phyloP scores from a whole-genome alignment of 2,888 invertebrate genomes.

The Hecatera dysodea region DNA sequence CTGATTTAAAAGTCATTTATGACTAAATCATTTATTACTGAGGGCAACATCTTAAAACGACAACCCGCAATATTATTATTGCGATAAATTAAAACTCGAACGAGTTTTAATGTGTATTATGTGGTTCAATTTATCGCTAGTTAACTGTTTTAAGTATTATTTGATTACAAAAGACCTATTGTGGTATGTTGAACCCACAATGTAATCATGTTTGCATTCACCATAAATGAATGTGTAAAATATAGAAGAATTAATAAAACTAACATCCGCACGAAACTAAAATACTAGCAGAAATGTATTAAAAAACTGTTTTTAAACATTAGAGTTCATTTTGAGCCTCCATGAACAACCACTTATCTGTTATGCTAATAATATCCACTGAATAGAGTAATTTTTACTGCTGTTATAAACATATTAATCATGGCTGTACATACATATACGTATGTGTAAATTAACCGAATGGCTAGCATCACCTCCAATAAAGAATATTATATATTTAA shows the following conservation, averaged over 20 bases:
- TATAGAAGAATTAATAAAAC: slow-evolving; percentile 13
- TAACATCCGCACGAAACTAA: slow-evolving; percentile 9
- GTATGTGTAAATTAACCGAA: slow-evolving; percentile 35
- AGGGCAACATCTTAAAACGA: background rate
- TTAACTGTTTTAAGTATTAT: too few species aligned
- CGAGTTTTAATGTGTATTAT: too few species aligned
- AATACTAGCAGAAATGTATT: slow-evolving; percentile 27
- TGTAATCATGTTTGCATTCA: background rate
- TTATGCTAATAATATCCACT: slow-evolving; percentile 17
- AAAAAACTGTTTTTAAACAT: slow-evolving; percentile 35
- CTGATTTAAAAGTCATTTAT: background rate
- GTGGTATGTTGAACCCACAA: background rate
- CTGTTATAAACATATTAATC: slow-evolving; percentile 44
- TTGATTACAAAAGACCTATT: too few species aligned
- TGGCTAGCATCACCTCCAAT: slow-evolving; percentile 12
- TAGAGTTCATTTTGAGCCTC: slow-evolving; percentile 28
- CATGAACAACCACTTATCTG: slow-evolving; percentile 28
- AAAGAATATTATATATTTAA: too few species aligned
- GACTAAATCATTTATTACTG: background rate
- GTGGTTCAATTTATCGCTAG: too few species aligned
- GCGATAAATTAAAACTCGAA: too few species aligned
- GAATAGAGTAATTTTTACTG: slow-evolving; percentile 19
- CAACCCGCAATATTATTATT: background rate
- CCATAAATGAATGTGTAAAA: slow-evolving; percentile 7
- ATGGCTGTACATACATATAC: background rate